Base-by-base conservation (phyloP, 2,113 vertebrate genomes). In the Regulus satrapa region DNA sequence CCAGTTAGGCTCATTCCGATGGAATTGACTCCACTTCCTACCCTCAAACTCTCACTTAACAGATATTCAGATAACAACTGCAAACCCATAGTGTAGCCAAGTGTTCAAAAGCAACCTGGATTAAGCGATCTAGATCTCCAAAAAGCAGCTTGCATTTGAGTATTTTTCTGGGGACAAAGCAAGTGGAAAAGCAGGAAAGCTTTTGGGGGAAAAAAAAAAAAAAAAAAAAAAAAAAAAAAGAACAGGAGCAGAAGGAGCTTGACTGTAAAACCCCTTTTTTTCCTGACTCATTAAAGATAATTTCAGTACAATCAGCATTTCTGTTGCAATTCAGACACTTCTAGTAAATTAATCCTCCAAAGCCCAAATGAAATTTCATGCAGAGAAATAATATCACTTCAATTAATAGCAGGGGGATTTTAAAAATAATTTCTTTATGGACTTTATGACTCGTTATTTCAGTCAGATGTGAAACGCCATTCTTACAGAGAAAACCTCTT, bases 251-350 rank as follows among this genome's bases (percentile, higher is more conserved):
- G 32, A 16, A 41, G 4, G 25, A 71, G 2, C 40, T 79, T 2
- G 0, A 18, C 6, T 59, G 8, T 38, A 38, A 76, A 86, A 55
- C 1, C 2, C 3, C 5, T 4, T 23, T 77, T 71, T 56, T 68
- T 38, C 4, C 48, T 46, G 36, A 51, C 14, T 41, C 11, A 38
- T 52, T 88, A 58, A 41, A 67, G 46, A 34, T 90, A 41, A 79
- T 85, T 92, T 79, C 74, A 74, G 51, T 21, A 59, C 19, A 40
- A 78, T 45, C 75, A 83, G 18, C 55, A 51, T 83, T 85, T 79
- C 45, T 73, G 36, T 23, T 49, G 51, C 5, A 0, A 71, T 63
- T 85, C 41, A 36, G 61, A n/a, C 25, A 28, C 68, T 40, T 34
- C 18, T 4, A 41, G 15, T 36, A 82, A 91, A 85, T 82, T 71